Evolutionary conservation across 2,797 vertebrate genomes (phyloP).

Genomic region (Psittacula echo): DNA sequence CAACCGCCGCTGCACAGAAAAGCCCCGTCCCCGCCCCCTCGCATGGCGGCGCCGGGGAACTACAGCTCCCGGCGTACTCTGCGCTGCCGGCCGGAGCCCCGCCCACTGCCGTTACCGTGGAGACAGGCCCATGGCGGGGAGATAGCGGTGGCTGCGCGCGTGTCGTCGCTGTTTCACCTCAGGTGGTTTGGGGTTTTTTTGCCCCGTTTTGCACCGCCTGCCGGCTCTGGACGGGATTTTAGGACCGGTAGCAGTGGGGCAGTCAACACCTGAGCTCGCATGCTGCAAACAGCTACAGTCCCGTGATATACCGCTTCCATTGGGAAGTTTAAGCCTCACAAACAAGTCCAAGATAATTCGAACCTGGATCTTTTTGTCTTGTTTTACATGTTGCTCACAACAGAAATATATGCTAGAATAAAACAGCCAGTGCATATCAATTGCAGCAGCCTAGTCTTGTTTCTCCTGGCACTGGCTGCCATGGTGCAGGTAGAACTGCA

Average conservation of each 20-base stretch:
- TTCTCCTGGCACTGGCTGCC: neutral
- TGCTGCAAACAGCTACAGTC: neutral
- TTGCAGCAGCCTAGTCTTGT: neutral
- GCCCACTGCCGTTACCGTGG: too few species aligned
- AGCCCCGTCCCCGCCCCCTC: too few species aligned
- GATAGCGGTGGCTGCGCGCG: neutral
- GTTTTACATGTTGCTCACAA: fast-evolving
- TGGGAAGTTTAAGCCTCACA: neutral
- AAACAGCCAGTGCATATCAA: fast-evolving
- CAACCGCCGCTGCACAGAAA: too few species aligned
- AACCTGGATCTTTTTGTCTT: neutral
- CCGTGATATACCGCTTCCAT: neutral
- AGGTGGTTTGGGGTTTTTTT: too few species aligned
- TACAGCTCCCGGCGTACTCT: neutral
- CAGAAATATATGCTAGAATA: fast-evolving
- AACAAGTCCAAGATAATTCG: neutral
- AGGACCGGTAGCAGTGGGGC: fast-evolving
- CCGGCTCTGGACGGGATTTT: too few species aligned
- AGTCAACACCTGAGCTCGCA: fast-evolving
- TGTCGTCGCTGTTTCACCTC: fast-evolving
- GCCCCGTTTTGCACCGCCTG: neutral
- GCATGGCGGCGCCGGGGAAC: neutral
- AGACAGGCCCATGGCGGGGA: neutral
- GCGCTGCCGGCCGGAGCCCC: neutral
- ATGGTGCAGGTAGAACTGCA: neutral